Conservation (phyloP, 2,113 vertebrate genomes). For the Callorhinus ursinus region DNA sequence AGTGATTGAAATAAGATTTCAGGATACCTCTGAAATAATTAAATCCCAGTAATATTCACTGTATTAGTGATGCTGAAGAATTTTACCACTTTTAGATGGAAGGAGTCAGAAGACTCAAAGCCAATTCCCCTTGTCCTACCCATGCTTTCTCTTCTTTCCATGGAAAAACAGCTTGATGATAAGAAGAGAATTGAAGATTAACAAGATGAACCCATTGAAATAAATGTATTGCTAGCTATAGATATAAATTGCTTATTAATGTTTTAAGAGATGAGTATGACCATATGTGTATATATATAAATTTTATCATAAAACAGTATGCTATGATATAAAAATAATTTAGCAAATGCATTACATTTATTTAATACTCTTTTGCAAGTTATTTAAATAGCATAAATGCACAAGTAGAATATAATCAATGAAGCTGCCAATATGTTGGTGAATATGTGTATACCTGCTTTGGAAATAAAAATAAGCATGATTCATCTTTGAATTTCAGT, state of each 20-base stretch:
- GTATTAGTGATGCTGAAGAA: background rate
- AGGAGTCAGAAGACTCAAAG: background rate
- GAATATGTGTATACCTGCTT: background rate
- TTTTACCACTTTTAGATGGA: background rate
- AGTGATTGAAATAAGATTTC: background rate
- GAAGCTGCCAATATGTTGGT: background rate
- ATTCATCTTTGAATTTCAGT: background rate
- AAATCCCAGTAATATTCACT: background rate
- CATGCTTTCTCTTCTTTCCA: background rate
- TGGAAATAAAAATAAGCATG: background rate
- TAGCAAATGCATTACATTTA: background rate
- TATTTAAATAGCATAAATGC: slow-evolving; percentile 19
- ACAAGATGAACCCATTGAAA: background rate
- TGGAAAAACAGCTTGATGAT: background rate
- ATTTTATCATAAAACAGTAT: background rate
- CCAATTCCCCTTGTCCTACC: background rate
- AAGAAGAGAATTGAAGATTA: background rate
- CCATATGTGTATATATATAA: background rate
- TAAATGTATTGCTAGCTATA: background rate
- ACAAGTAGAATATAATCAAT: background rate
- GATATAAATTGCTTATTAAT: background rate
- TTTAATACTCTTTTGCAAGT: background rate
- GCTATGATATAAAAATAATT: background rate
- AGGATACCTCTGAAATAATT: background rate
- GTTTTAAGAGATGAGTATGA: background rate